Evolutionary conservation across 2,888 invertebrate species (phyloP).

Genomic region (Diploptera punctata): DNA sequence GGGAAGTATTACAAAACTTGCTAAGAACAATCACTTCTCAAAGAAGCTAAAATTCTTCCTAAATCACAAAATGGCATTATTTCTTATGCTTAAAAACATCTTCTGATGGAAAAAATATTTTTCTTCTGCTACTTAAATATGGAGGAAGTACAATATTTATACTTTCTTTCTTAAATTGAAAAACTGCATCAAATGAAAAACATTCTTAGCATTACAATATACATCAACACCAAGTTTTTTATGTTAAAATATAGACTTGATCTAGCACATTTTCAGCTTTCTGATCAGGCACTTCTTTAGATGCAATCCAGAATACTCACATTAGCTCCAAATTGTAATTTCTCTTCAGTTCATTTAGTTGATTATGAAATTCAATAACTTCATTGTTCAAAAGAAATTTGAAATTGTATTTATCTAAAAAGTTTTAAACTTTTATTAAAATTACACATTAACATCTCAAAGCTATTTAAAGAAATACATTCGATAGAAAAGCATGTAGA

Average conservation of each 20-base stretch:
- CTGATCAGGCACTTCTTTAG: slow-evolving; percentile 10
- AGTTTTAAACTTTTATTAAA: too few relatives aligned
- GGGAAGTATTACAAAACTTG: background rate
- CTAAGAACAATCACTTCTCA: background rate
- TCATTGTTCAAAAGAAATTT: too few relatives aligned
- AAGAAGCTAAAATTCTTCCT: background rate
- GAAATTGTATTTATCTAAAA: too few relatives aligned
- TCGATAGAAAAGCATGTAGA: too few relatives aligned
- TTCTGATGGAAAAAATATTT: slow-evolving; percentile 6
- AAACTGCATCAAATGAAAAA: background rate
- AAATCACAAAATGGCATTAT: background rate
- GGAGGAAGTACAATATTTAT: background rate
- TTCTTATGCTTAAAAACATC: slow-evolving; percentile 4
- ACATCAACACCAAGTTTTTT: slow-evolving; percentile 1
- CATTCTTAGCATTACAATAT: background rate
- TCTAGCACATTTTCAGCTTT: background rate
- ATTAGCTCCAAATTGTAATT: too few relatives aligned
- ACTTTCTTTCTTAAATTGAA: background rate
- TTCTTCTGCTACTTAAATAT: background rate
- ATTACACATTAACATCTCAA: too few relatives aligned
- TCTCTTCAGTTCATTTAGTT: too few relatives aligned
- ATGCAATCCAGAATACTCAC: too few relatives aligned
- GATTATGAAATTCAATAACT: too few relatives aligned
- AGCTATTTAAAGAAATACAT: too few relatives aligned
- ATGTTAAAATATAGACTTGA: background rate